Conservation (phyloP, 2,113 vertebrate species). For the Myotis brandtii region DNA sequence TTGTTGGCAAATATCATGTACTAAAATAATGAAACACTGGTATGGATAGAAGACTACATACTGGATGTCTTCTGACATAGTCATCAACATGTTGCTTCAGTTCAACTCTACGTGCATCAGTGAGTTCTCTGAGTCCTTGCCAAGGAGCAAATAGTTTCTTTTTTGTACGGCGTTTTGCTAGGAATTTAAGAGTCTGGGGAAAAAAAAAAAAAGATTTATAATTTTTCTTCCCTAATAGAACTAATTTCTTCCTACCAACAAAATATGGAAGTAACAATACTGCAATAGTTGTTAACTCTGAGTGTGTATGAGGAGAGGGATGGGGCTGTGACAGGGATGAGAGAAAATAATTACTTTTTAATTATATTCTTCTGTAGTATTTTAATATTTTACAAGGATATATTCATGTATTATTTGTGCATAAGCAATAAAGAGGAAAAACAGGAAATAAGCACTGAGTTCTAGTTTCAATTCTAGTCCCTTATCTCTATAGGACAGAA, state of each 20-base stretch:
- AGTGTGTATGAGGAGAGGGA: not conserved
- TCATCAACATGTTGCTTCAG: constrained; percentile 92
- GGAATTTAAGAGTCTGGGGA: constrained; percentile 89
- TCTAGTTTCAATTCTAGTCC: constrained; percentile 33
- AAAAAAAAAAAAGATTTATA: not conserved
- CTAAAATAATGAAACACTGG: not conserved
- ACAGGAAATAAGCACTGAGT: not conserved
- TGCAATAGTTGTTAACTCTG: not conserved
- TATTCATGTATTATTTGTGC: constrained; percentile 9
- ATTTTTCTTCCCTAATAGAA: constrained; percentile 43
- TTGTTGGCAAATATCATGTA: constrained; percentile 7
- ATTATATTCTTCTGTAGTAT: not conserved
- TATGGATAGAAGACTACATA: constrained; percentile 82
- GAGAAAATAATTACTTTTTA: constrained; percentile 27
- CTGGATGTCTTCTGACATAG: constrained; percentile 89
- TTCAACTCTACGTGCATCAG: constrained; percentile 88
- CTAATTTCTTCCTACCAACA: constrained; percentile 8
- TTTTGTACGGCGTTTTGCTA: constrained; percentile 85
- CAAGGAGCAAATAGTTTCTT: constrained; percentile 82
- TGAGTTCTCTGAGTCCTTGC: constrained; percentile 89
- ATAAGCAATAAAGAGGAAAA: constrained; percentile 2
- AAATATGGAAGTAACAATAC: not conserved
- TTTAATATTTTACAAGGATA: constrained; percentile 47
- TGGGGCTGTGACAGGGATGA: not conserved
- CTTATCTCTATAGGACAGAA: not conserved